Base-by-base conservation (phyloP, 2,888 invertebrate species). In the Ceriagrion tenellum region DNA sequence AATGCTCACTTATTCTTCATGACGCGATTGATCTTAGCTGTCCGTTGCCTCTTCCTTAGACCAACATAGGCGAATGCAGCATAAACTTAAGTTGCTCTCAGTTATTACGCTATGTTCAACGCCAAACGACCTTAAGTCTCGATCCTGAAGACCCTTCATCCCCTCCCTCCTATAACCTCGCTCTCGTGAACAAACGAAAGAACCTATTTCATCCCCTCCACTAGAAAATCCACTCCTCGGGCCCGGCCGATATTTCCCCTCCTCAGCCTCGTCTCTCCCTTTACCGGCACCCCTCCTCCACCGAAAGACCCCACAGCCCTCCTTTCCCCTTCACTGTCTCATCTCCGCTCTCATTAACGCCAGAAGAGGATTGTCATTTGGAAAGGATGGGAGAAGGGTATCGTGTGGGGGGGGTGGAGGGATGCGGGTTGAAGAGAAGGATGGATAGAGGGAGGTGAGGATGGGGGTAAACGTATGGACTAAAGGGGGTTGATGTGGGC, bases 311-410 rank as follows among this genome's bases (percentile, higher is more conserved):
- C 90, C 23, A 10, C 63, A 40, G 30, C 26, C 59, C 40, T 91
- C 40, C 63, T 35, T 56, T 35, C 0, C 55, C 89, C n/a, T 40
- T n/a, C 47, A 47, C 55, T 55, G 55, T 55, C 89, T 89, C 89
- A 89, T 81, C 81, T 81, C 81, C 81, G 81, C 81, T 35, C 89
- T 89, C 89, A 47, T 47, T 89, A 63, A 69, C 93, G 47, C 93
- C 93, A 26, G 47, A 47, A 69, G 93, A 47, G 69, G 56, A 93
- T 81, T 81, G 81, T 93, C 74, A 63, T 93, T 93, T 93, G 69
- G 93, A 69, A 35, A 74, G 30, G 30, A 69, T 69, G 93, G 23
- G 91, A 35, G 90, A 47, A 47, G 47, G 47, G 47, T 47, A 47
- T 47, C 47, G 47, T 47, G 47, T 47, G 47, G 10, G 20, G 59